Evolutionary conservation across 2,888 invertebrate species (phyloP).

Genomic region (Rhingia rostrata): DNA sequence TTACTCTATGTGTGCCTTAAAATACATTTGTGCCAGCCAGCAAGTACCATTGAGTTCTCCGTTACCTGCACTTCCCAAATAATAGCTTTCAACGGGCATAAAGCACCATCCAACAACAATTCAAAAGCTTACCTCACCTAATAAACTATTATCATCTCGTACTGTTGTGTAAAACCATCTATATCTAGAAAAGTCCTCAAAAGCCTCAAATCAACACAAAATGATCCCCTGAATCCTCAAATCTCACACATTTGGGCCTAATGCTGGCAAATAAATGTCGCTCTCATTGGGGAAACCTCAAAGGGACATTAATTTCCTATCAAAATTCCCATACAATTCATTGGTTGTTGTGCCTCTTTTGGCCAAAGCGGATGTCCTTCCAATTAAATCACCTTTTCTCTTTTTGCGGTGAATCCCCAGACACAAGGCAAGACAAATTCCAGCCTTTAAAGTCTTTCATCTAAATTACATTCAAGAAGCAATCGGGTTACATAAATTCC

Average conservation of each 20-base stretch:
- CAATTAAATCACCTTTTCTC: constrained; percentile 58
- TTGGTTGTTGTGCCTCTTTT: constrained; percentile 63
- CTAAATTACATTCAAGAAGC: constrained; percentile 54
- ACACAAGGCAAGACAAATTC: constrained; percentile 31
- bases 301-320: constrained; percentile 62
- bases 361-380: constrained; percentile 64
- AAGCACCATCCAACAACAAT: too few species aligned
- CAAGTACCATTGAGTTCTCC: too few species aligned
- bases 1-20: too few species aligned
- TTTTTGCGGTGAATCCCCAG: constrained; percentile 41
- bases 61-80: too few species aligned
- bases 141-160: too few species aligned
- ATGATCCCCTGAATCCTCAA: constrained; percentile 5
- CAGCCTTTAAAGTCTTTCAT: constrained; percentile 44
- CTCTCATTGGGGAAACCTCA: constrained; percentile 4
- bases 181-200: too few species aligned
- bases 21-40: too few species aligned
- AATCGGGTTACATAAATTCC: constrained; percentile 52
- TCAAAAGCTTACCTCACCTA: too few species aligned
- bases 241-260: constrained; percentile 14
- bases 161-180: too few species aligned
- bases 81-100: too few species aligned
- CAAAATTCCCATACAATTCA: constrained; percentile 66
- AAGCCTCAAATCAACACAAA: too few species aligned
- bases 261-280: constrained; percentile 39